Conservation (phyloP, 2,888 invertebrate genomes). For the Tetramorium bicarinatum region DNA sequence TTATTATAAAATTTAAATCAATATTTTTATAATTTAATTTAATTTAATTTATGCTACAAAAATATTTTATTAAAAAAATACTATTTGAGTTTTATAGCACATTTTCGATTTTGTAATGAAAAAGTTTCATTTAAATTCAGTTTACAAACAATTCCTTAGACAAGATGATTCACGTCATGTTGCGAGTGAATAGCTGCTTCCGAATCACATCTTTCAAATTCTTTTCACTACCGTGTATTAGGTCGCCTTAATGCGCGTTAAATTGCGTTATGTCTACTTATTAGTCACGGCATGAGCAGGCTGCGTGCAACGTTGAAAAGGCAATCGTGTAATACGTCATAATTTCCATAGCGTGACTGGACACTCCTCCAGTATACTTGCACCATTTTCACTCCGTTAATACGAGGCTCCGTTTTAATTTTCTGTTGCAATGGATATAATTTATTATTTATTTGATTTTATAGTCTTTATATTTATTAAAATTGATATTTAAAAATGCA, state of each 20-base stretch:
- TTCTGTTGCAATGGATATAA: slow-evolving; percentile 14
- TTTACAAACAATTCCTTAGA: background rate
- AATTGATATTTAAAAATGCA: background rate
- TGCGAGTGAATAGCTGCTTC: slow-evolving; percentile 18
- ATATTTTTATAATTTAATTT: background rate
- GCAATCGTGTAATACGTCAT: slow-evolving; percentile 83
- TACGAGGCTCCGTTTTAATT: slow-evolving; percentile 66
- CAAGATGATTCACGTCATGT: slow-evolving; percentile 13
- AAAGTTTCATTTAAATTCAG: background rate
- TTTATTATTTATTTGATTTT: slow-evolving; percentile 11
- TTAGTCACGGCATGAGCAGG: slow-evolving; percentile 80
- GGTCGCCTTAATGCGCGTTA: slow-evolving; percentile 68
- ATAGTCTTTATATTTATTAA: background rate
- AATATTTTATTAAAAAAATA: background rate
- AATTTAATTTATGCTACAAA: background rate
- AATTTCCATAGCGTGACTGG: slow-evolving; percentile 84
- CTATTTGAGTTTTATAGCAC: background rate
- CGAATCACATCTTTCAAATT: slow-evolving; percentile 44
- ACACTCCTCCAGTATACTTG: slow-evolving; percentile 71
- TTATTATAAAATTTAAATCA: background rate
- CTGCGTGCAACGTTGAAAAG: slow-evolving; percentile 80
- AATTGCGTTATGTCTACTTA: slow-evolving; percentile 77
- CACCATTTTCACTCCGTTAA: slow-evolving; percentile 63
- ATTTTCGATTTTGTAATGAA: background rate
- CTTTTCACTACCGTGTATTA: slow-evolving; percentile 17